phyloP scores from a whole-genome alignment of 2,888 invertebrate genomes.

The Alsophila aescularia region DNA sequence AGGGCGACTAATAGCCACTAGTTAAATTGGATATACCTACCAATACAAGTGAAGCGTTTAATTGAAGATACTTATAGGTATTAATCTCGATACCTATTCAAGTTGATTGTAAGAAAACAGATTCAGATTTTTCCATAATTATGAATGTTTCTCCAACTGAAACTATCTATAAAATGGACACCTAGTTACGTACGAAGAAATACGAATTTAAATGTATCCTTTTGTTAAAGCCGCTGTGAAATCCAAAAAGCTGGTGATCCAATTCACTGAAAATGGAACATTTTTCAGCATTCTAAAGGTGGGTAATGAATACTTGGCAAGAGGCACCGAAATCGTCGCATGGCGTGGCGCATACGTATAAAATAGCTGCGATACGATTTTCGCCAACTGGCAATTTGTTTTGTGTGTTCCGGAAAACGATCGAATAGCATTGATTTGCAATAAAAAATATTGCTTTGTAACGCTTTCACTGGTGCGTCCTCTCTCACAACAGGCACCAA shows the following conservation, averaged over 20 bases:
- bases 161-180: no score
- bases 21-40: constrained; percentile 46
- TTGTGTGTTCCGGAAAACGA: constrained; percentile 63
- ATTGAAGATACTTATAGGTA: background rate
- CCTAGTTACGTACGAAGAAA: background rate
- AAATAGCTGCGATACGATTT: constrained; percentile 54
- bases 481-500: constrained; percentile 56
- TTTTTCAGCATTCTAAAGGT: constrained; percentile 26
- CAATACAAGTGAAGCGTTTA: background rate
- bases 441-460: constrained; percentile 73
- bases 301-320: constrained; percentile 44
- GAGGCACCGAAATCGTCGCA: constrained; percentile 41
- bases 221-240: background rate
- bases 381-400: constrained; percentile 63
- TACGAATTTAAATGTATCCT: background rate
- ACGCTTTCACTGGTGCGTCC: constrained; percentile 62
- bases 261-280: constrained; percentile 22
- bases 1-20: constrained; percentile 60
- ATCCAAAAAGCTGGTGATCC: constrained; percentile 2
- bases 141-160: no score
- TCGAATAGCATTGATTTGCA: constrained; percentile 70
- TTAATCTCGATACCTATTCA: background rate
- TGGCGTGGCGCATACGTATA: constrained; percentile 45
- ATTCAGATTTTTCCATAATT: no score
- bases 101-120: background rate